Evolutionary conservation across 2,888 invertebrate genomes (phyloP), one percentile per base, ranked within the genome.

Genomic region (Thelaira solivaga): DNA sequence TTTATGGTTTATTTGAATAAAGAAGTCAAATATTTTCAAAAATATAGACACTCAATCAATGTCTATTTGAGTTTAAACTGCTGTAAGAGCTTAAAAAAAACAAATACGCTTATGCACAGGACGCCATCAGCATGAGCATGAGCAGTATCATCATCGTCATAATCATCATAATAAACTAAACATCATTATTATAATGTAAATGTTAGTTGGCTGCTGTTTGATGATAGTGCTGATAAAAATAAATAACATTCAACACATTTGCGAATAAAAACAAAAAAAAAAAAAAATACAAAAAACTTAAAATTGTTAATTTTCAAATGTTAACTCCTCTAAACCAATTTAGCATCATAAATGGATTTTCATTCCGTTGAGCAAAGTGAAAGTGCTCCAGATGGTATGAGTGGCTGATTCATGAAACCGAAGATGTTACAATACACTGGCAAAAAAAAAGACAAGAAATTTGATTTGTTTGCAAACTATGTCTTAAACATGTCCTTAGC

Each of bases 331-430:
- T 78, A 73, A 64, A 78, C 69, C 69, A 78, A 78, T 78, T 78
- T 78, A 64, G 78, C 73, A 78, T 74, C 69, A 69, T 74, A 67
- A 74, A 59, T 74, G 69, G 74, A 74, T 72, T 72, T 67, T 51
- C 76, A 68, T 72, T 69, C 78, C 68, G 43, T 64, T 59, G 53
- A 72, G 74, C 71, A 85, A 87, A 87, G 86, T 87, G 86, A 87
- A 87, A 87, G 86, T 87, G 87, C 87, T 87, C 86, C 85, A 87
- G 84, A 85, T 86, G 86, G 82, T 71, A 74, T 61, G 61, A 57
- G 39, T 45, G 31, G 59, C 68, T 57, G 65, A 47, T 68, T 67
- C 43, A 61, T 47, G 34, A 67, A 72, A 71, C 62, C 74, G 74
- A 67, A 78, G 78, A 78, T 69, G 74, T 65, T 78, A 74, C 78